Evolutionary conservation across 2,797 vertebrate genomes (phyloP).

Genomic region (Oreochromis mossambicus): DNA sequence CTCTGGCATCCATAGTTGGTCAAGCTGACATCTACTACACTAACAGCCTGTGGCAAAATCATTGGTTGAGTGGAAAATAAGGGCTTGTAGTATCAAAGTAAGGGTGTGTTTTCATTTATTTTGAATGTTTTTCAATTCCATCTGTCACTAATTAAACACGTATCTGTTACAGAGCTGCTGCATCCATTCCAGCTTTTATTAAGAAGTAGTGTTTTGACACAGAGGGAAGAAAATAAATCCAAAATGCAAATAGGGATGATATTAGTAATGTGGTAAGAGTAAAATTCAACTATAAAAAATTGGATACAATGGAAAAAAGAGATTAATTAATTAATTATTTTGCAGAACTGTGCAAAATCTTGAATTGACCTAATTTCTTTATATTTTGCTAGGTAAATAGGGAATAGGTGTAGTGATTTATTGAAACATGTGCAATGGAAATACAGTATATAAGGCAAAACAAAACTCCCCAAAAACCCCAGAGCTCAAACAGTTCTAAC

Average conservation of each 20-base stretch:
- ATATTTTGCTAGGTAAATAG: background rate
- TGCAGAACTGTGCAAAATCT: background rate
- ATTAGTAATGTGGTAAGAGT: background rate
- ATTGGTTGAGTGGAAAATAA: slow-evolving; percentile 9
- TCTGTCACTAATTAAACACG: slow-evolving; percentile 20
- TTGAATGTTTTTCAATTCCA: slow-evolving; percentile 39
- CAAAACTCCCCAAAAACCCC: background rate
- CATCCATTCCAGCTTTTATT: background rate
- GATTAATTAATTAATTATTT: background rate
- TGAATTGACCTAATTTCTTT: background rate
- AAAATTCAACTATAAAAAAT: background rate
- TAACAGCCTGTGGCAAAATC: slow-evolving; percentile 31
- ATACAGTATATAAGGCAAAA: background rate
- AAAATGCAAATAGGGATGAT: background rate
- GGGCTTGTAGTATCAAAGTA: slow-evolving; percentile 40
- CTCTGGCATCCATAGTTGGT: slow-evolving; percentile 13
- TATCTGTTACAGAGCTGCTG: background rate
- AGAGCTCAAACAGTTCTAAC: background rate
- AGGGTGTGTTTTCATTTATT: slow-evolving; percentile 45
- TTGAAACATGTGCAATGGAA: background rate
- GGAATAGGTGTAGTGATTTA: background rate
- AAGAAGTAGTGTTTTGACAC: background rate
- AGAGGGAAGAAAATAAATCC: background rate
- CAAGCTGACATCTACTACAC: slow-evolving; percentile 24
- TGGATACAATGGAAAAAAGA: background rate